Conservation (phyloP, 1,140 invertebrate genomes). For the Euschistus heros region DNA sequence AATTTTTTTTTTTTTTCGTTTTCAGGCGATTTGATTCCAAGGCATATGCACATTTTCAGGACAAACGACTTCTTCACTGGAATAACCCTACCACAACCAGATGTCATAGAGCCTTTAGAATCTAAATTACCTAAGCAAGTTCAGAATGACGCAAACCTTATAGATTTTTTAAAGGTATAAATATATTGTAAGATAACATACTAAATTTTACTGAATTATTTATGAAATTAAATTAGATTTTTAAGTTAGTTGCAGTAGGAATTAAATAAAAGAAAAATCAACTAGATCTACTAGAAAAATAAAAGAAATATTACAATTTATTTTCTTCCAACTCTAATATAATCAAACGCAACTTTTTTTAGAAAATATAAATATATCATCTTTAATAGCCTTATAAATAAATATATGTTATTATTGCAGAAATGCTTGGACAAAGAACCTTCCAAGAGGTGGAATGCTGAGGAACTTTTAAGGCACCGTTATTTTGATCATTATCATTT, state of each 20-base stretch:
- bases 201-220: slow-evolving; percentile 3
- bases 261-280: neutral
- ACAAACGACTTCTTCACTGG: slow-evolving; percentile 93
- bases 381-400: too few species aligned
- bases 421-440: slow-evolving; percentile 95
- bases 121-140: slow-evolving; percentile 64
- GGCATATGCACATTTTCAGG: slow-evolving; percentile 91
- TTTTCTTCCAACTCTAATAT: neutral
- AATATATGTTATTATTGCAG: slow-evolving; percentile 44
- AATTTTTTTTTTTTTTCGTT: neutral
- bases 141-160: slow-evolving; percentile 47
- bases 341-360: neutral
- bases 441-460: slow-evolving; percentile 75
- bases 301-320: neutral
- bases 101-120: slow-evolving; percentile 65
- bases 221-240: neutral
- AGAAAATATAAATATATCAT: too few species aligned
- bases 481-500: slow-evolving; percentile 78
- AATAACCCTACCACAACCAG: slow-evolving; percentile 82
- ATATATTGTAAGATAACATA: neutral
- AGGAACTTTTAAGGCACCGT: slow-evolving; percentile 76
- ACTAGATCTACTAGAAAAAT: neutral
- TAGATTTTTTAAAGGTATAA: slow-evolving; percentile 76
- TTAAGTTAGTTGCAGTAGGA: neutral
- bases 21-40: slow-evolving; percentile 73